Evolutionary conservation across 2,797 vertebrate genomes (phyloP), one percentile per base, ranked within the genome.

Genomic region (Peromyscus nudipes): DNA sequence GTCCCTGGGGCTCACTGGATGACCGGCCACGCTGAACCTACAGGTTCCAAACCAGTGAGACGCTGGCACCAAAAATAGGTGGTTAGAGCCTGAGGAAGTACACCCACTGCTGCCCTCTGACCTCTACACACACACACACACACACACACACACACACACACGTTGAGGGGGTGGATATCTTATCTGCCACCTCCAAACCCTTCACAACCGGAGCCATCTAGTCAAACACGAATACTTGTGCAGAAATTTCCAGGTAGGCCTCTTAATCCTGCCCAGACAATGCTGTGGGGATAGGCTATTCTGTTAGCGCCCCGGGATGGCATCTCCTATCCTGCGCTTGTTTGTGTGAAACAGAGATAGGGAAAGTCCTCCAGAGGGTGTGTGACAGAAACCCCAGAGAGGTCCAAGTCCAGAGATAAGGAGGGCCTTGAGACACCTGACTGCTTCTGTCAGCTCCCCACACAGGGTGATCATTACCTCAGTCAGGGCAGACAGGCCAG

Each of bases 351-450:
- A 40, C 80, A 91, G 87, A 96, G 96, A 94, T 29, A 92, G 71
- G 67, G 19, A 64, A 34, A 81, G 62, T 29, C 8, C 25, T 83
- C 67, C 7, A 11, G 8, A 4, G 57, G 8, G n/a, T 1, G 0
- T 73, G 80, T 57, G 52, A 95, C 40, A 40, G 79, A 91, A 75
- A 91, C 29, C 73, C n/a, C 75, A 21, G 1, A 43, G 75, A 85
- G 76, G 69, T 55, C 89, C 69, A 57, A 55, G 57, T 83, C 91
- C 14, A 6, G 95, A 87, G 89, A 96, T 91, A 91, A 80, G 80
- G 0, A 43, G 49, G 76, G 64, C 64, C 40, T 71, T 4, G 19
- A 67, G 84, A 93, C 34, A 81, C 29, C 60, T 67, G 37, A 55
- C 21, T 17, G 57, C 64, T 88, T 79, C 31, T 16, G 60, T 80